Percentiles rank a stretch among this genome's conserved stretches.
phyloP scores from a whole-genome alignment of 2,888 invertebrate genomes.

The Meandrusa payeni region DNA sequence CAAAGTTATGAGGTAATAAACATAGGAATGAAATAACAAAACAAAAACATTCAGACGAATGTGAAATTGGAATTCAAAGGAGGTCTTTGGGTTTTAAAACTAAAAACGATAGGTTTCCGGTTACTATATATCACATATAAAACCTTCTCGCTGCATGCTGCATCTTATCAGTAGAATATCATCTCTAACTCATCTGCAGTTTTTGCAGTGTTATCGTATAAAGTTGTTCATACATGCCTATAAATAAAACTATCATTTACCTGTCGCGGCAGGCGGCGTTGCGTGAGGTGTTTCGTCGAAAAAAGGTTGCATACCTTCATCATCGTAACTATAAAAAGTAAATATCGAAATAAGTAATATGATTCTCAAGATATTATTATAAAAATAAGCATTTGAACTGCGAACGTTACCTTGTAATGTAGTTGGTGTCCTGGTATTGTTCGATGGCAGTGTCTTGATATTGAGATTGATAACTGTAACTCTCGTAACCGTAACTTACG shows the following conservation, averaged over 20 bases:
- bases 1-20: too few species aligned
- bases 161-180: too few species aligned
- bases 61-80: too few species aligned
- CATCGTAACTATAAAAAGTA: conserved; percentile 59
- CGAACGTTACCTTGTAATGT: conserved; percentile 59
- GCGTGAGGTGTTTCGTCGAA: conserved; percentile 76
- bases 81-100: too few species aligned
- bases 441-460: conserved; percentile 60
- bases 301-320: conserved; percentile 76
- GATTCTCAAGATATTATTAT: neutral
- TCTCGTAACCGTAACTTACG: conserved; percentile 59
- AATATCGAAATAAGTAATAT: too few species aligned
- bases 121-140: conserved; percentile 45
- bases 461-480: conserved; percentile 55
- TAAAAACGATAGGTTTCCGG: too few species aligned
- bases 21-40: too few species aligned
- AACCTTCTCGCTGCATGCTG: too few species aligned
- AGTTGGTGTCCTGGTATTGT: conserved; percentile 65
- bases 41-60: too few species aligned
- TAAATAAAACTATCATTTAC: conserved; percentile 47
- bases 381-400: neutral
- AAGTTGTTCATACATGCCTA: too few species aligned
- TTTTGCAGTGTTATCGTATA: too few species aligned
- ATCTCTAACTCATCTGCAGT: too few species aligned
- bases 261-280: conserved; percentile 68